These are phyloP conservation scores for Caenorhabditis remanei DNA, from an alignment of 1,140 invertebrate genomes.

Conservation along the genomic window DNA sequence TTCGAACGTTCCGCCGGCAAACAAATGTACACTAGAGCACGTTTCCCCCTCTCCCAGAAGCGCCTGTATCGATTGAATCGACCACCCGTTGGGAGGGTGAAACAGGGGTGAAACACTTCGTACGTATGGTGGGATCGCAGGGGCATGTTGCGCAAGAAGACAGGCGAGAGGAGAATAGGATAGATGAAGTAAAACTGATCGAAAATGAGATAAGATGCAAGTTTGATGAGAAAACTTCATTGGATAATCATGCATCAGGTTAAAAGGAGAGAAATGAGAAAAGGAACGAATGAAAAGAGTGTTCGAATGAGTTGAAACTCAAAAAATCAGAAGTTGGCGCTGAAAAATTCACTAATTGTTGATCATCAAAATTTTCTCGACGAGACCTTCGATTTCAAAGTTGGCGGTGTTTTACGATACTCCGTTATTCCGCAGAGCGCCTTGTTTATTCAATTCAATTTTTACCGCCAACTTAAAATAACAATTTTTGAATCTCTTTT, in stretches of 20 bases:
- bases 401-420: slow-evolving; percentile 10
- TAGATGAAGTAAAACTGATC: no score
- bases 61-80: not conserved
- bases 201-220: no score
- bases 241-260: no score
- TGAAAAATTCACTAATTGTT: not conserved
- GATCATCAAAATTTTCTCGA: not conserved
- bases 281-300: no score
- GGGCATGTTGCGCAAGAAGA: no score
- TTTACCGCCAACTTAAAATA: slow-evolving; percentile 10
- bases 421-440: not conserved
- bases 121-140: no score
- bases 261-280: no score
- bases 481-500: not conserved
- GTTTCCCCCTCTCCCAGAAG: not conserved
- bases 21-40: not conserved
- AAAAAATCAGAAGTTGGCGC: not conserved
- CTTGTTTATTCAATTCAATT: not conserved
- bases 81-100: not conserved
- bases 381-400: not conserved
- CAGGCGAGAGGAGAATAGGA: no score
- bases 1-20: slow-evolving; percentile 15
- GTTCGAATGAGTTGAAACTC: not conserved
- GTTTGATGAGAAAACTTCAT: no score
- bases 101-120: not conserved